phyloP scores from a whole-genome alignment of 2,888 invertebrate species.

The Catocala sponsa region DNA sequence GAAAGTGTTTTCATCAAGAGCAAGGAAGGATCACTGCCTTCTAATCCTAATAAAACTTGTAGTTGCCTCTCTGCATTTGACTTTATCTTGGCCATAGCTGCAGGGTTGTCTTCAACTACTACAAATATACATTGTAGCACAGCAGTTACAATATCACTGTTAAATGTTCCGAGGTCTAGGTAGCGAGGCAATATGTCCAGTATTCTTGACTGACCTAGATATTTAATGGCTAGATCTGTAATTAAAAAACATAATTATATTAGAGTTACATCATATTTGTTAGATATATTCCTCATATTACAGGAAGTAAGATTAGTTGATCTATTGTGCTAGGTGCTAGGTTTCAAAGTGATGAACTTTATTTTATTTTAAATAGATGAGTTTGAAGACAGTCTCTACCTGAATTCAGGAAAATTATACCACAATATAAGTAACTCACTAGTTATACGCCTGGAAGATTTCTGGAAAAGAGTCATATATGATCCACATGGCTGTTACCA shows the following conservation, averaged over 20 bases:
- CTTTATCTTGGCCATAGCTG: conserved; percentile 86
- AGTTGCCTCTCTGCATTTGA: conserved; percentile 78
- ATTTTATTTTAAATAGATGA: no score
- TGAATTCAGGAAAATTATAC: no score
- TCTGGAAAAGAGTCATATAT: no score
- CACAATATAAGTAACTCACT: no score
- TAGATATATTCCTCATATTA: no score
- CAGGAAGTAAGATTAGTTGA: no score
- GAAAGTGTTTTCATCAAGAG: conserved; percentile 87
- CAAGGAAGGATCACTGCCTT: conserved; percentile 74
- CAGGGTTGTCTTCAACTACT: conserved; percentile 91
- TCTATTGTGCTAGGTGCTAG: no score
- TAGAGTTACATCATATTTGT: no score
- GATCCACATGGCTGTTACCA: no score
- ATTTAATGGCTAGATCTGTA: conserved; percentile 89
- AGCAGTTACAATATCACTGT: conserved; percentile 86
- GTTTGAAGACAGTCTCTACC: no score
- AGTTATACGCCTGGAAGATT: no score
- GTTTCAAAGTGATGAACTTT: no score
- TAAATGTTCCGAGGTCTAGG: conserved; percentile 88
- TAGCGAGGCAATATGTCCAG: conserved; percentile 89
- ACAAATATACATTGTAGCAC: conserved; percentile 91
- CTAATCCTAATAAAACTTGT: conserved; percentile 73
- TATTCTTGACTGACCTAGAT: conserved; percentile 89
- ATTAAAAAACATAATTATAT: conserved; percentile 30